Conservation (phyloP, 2,797 vertebrate species). For the Botia kubotai region DNA sequence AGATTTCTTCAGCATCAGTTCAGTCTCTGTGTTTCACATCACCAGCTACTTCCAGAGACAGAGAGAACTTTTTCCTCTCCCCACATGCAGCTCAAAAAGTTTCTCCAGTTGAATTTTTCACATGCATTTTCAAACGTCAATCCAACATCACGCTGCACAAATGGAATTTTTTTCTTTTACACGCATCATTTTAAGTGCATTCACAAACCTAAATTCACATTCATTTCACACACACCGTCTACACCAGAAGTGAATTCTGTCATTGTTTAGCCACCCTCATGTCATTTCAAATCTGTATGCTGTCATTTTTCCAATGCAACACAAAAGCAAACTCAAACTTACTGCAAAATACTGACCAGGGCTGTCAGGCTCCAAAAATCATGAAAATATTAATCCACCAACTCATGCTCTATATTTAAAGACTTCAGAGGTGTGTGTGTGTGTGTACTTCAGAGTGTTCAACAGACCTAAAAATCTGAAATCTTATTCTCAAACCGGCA, state of each 20-base stretch:
- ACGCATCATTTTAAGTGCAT: neutral
- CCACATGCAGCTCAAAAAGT: neutral
- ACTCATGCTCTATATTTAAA: too few species aligned
- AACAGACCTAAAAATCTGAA: too few species aligned
- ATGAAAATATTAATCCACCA: neutral
- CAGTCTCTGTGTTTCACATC: conserved; percentile 20
- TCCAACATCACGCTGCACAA: neutral
- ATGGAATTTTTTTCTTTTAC: neutral
- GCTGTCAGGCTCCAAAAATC: neutral
- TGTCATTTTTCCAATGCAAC: neutral
- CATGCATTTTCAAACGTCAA: neutral
- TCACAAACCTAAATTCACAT: neutral
- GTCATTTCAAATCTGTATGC: neutral
- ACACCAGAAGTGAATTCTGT: neutral
- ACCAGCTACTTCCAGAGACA: neutral
- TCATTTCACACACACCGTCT: neutral
- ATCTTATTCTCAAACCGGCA: too few species aligned
- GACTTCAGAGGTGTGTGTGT: too few species aligned
- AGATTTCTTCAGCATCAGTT: conserved; percentile 20
- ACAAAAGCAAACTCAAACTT: neutral
- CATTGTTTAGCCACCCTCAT: neutral
- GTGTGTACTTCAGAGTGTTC: too few species aligned
- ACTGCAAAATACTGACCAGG: neutral
- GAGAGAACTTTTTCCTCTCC: neutral
- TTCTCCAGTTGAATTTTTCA: neutral